A percentile compares a stretch with the other conserved stretches of the same genome.
Conservation (phyloP, 1,140 invertebrate genomes). For the Drosophila sturtevanti region DNA sequence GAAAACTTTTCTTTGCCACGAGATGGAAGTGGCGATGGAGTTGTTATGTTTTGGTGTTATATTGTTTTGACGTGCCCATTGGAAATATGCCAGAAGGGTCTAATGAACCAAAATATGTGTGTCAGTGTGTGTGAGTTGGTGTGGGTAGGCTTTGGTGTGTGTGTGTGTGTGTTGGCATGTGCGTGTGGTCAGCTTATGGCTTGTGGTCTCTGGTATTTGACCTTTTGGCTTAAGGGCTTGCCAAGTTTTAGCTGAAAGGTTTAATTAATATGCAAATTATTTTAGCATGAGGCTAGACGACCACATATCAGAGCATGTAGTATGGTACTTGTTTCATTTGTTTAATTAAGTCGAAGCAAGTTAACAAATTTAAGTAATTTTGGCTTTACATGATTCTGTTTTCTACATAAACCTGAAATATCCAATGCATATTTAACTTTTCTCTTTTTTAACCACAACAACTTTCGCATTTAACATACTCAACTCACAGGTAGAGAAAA, state of each 20-base stretch:
- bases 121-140: background rate
- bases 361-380: constrained; percentile 6
- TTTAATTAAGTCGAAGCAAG: constrained; percentile 63
- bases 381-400: constrained; percentile 6
- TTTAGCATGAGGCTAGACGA: constrained; percentile 32
- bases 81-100: constrained; percentile 53
- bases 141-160: background rate
- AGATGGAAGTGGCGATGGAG: background rate
- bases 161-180: constrained; percentile 4
- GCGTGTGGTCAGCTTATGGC: constrained; percentile 68
- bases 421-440: constrained; percentile 8
- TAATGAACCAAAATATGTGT: constrained; percentile 57
- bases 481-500: background rate
- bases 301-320: background rate
- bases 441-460: constrained; percentile 8
- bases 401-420: background rate
- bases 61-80: constrained; percentile 44
- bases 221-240: constrained; percentile 57
- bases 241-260: constrained; percentile 54
- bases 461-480: background rate
- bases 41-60: constrained; percentile 26
- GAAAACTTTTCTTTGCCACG: constrained; percentile 31
- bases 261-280: constrained; percentile 78
- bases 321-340: constrained; percentile 42
- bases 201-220: constrained; percentile 66